Evolutionary conservation across 1,140 invertebrate species (phyloP).

Genomic region (Zaprionus ghesquierei): DNA sequence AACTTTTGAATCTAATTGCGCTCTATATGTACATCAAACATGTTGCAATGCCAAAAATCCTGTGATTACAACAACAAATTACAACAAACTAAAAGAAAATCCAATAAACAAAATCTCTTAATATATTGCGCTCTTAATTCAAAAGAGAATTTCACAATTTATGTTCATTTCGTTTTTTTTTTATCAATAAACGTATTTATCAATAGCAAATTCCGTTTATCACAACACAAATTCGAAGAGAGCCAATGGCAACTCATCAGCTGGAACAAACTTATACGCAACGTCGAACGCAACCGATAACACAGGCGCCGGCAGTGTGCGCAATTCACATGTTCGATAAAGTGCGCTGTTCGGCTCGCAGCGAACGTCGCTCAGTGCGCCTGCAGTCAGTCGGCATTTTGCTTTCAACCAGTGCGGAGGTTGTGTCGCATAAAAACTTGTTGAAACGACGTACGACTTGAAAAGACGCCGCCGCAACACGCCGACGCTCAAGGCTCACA

Average conservation of each 20-base stretch:
- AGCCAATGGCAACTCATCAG: not conserved
- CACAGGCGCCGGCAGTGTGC: constrained; percentile 15
- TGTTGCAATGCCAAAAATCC: not conserved
- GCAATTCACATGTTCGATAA: constrained; percentile 25
- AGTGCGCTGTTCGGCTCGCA: not conserved
- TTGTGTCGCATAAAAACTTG: constrained; percentile 52
- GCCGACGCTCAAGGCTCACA: constrained; percentile 33
- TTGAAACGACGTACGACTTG: constrained; percentile 35
- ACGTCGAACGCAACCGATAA: constrained; percentile 14
- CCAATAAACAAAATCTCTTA: not conserved
- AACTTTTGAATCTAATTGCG: not conserved
- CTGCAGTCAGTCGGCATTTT: constrained; percentile 56
- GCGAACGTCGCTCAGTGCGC: not conserved
- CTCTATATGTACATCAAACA: not conserved
- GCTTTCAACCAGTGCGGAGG: constrained; percentile 48
- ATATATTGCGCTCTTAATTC: not conserved
- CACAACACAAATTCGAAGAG: constrained; percentile 7
- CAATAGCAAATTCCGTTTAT: not conserved
- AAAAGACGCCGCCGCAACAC: constrained; percentile 30
- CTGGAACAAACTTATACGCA: constrained; percentile 6
- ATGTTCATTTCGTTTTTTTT: not conserved
- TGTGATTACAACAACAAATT: not conserved
- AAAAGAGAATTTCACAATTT: not conserved
- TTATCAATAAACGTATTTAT: constrained; percentile 8
- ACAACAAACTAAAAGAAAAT: too few species aligned